These are phyloP conservation scores for Toxotes chatareus DNA, from an alignment of 2,113 vertebrate genomes.

Conservation along the genomic window DNA sequence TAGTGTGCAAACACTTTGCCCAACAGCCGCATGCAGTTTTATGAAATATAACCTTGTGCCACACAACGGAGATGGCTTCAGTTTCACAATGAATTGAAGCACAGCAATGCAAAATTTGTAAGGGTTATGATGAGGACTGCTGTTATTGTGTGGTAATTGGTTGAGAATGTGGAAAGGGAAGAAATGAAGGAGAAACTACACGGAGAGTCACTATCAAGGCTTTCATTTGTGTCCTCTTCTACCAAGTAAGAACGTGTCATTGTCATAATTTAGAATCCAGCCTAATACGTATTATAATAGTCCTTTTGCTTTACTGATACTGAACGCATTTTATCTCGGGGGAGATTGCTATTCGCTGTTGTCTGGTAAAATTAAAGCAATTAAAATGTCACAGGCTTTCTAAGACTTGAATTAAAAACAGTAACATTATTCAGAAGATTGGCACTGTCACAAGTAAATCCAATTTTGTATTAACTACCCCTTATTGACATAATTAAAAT, in stretches of 20 bases:
- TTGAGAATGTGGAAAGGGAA: background rate
- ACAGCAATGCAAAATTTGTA: slow-evolving; percentile 12
- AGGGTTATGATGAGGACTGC: slow-evolving; percentile 4
- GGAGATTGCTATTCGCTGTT: background rate
- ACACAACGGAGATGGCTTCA: slow-evolving; percentile 32
- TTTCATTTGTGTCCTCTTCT: slow-evolving; percentile 12
- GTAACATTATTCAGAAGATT: slow-evolving; percentile 14
- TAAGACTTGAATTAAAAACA: slow-evolving; percentile 11
- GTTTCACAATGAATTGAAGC: background rate
- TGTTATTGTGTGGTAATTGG: slow-evolving; percentile 26
- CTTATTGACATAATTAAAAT: slow-evolving; percentile 1
- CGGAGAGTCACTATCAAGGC: slow-evolving; percentile 5
- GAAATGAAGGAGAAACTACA: slow-evolving; percentile 13
- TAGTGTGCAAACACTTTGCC: slow-evolving; percentile 16
- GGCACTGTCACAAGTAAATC: background rate
- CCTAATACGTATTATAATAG: background rate
- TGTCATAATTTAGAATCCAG: slow-evolving; percentile 17
- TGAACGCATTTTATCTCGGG: background rate
- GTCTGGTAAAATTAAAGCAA: slow-evolving; percentile 5
- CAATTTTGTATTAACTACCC: slow-evolving; percentile 1
- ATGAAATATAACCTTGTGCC: slow-evolving; percentile 39
- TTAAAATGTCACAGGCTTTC: slow-evolving; percentile 18
- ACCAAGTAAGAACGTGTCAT: background rate
- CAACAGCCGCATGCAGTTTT: background rate
- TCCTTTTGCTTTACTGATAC: slow-evolving; percentile 1